Evolutionary conservation across 1,140 invertebrate genomes (phyloP), one percentile per base, ranked within the genome.

Genomic region (Anthonomus grandis): DNA sequence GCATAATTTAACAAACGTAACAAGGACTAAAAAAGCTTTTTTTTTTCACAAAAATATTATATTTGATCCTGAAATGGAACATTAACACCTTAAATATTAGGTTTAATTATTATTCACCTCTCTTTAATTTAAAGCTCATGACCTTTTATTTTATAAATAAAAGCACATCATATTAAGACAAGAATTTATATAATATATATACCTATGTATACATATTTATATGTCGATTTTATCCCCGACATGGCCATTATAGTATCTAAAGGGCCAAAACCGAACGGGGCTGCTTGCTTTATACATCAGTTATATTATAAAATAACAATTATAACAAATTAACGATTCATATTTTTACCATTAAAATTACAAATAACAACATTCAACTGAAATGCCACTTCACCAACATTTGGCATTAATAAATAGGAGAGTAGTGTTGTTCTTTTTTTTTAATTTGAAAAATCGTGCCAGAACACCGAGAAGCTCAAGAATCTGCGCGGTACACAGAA

Each of bases 361-460:
- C 70, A 70, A 64, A 67, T 68, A 71, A 70, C 70, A 71, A 70
- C 68, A 70, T 70, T 68, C 50, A 70, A 69, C 66, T 70, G 64
- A 68, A 68, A 66, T 67, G 62, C 66, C 66, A 68, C 44, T 57
- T 64, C 55, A 63, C 59, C 67, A 68, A 63, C 56, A 59, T 68
- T 69, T 65, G 67, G 67, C 67, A 67, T 69, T 54, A 61, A 60
- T 62, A 66, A 66, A 59, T 64, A 62, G 57, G 62, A 59, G 57
- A 52, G n/a, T n/a, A n/a, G n/a, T 59, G 39, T 51, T 62, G 42
- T 56, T 53, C 53, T 60, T 64, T 53, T 50, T 49, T 47, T 55
- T 58, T 59, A 51, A 55, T 48, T 49, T 54, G 22, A 15, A 41
- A 49, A 47, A 57, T n/a, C 55, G 57, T 57, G 54, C 49, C 52